Evolutionary conservation across 2,888 invertebrate genomes (phyloP).

Genomic region (Meganola albula): DNA sequence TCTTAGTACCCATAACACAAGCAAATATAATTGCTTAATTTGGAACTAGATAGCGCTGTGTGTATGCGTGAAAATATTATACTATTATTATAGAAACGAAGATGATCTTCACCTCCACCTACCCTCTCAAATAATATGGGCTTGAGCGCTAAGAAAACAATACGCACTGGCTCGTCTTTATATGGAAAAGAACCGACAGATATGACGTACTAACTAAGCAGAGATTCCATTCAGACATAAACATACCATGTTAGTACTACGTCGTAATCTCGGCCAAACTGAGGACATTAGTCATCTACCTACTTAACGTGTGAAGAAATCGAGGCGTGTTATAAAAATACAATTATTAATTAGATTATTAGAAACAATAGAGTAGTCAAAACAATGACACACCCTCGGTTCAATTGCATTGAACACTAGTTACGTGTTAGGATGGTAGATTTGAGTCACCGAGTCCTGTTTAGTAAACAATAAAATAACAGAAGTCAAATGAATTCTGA

Average conservation of each 20-base stretch:
- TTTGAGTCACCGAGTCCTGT: constrained; percentile 28
- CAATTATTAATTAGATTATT: constrained; percentile 21
- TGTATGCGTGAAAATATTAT: no score
- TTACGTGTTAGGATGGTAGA: constrained; percentile 27
- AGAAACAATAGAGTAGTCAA: constrained; percentile 32
- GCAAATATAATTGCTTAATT: no score
- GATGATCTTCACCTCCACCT: no score
- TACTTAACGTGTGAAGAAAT: constrained; percentile 28
- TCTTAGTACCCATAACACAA: no score
- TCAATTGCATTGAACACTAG: constrained; percentile 27
- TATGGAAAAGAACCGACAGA: background rate
- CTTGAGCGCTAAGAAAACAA: no score
- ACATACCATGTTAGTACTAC: constrained; percentile 4
- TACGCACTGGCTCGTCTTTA: background rate
- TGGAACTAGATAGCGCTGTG: no score
- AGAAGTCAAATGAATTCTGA: constrained; percentile 7
- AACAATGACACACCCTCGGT: constrained; percentile 53
- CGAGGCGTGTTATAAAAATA: constrained; percentile 28
- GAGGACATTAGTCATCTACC: constrained; percentile 16
- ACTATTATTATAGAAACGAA: no score
- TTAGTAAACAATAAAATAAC: constrained; percentile 2
- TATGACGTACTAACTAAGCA: background rate
- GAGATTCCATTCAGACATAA: background rate
- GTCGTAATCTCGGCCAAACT: constrained; percentile 12
- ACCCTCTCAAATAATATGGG: no score